Conservation (phyloP, 2,888 invertebrate species). For the Pachydiplax longipennis region DNA sequence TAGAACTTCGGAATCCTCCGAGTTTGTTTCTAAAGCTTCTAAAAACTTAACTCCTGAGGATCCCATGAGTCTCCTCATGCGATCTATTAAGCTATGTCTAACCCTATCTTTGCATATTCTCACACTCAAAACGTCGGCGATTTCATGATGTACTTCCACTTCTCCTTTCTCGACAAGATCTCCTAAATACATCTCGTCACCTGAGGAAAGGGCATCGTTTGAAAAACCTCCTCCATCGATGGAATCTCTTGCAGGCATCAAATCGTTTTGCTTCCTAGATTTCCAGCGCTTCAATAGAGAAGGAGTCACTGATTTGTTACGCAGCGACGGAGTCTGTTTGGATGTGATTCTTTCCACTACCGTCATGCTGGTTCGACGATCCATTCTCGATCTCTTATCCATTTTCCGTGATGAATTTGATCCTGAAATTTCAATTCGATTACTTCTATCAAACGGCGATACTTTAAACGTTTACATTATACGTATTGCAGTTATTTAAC, state of each 20-base stretch:
- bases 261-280: constrained; percentile 16
- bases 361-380: constrained; percentile 61
- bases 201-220: constrained; percentile 33
- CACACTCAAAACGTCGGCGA: constrained; percentile 57
- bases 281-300: constrained; percentile 50
- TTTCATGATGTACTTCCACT: constrained; percentile 47
- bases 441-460: background rate
- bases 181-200: constrained; percentile 40
- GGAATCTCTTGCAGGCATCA: background rate
- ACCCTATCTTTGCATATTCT: constrained; percentile 68
- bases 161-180: constrained; percentile 8
- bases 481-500: too few species aligned
- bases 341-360: constrained; percentile 55
- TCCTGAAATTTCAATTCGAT: constrained; percentile 11
- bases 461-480: background rate
- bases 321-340: constrained; percentile 47
- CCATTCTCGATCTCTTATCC: constrained; percentile 56
- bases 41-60: constrained; percentile 66
- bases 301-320: constrained; percentile 53
- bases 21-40: constrained; percentile 73
- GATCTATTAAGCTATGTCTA: constrained; percentile 75
- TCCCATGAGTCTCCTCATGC: constrained; percentile 74
- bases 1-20: constrained; percentile 58
- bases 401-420: background rate
- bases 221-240: background rate